Conservation (phyloP, 2,113 vertebrate species). For the Brachyhypopomus occidentalis region DNA sequence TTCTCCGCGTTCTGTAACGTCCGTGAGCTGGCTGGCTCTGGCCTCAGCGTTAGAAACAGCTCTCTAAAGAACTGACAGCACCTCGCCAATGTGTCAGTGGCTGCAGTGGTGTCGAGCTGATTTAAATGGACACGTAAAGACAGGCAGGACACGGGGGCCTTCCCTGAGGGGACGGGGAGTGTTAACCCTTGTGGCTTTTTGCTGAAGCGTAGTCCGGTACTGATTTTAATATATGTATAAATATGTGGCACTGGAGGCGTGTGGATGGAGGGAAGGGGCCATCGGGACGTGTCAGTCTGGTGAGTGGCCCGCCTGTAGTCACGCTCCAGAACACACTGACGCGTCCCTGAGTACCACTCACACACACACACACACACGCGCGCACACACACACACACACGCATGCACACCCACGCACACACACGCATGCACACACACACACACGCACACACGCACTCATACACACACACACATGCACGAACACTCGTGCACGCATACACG, state of each 20-base stretch:
- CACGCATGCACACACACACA: slow-evolving; percentile 27
- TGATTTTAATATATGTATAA: slow-evolving; percentile 63
- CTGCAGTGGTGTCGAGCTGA: background rate
- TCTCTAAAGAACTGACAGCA: background rate
- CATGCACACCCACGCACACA: slow-evolving; percentile 32
- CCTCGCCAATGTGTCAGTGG: background rate
- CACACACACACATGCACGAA: background rate
- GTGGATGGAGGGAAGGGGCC: slow-evolving; percentile 48
- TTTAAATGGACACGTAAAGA: slow-evolving; percentile 33
- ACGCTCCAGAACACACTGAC: slow-evolving; percentile 56
- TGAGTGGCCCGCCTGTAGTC: slow-evolving; percentile 52
- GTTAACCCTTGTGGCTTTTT: slow-evolving; percentile 41
- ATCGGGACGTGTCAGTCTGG: slow-evolving; percentile 50
- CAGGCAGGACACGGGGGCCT: slow-evolving; percentile 39
- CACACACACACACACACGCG: slow-evolving; percentile 19
- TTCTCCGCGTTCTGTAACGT: background rate
- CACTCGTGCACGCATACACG: too few species aligned
- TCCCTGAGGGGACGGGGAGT: slow-evolving; percentile 30
- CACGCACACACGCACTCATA: background rate
- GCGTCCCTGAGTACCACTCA: slow-evolving; percentile 46
- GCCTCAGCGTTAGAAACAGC: background rate
- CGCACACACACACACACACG: slow-evolving; percentile 22
- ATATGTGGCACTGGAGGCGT: slow-evolving; percentile 50
- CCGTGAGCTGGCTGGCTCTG: background rate
- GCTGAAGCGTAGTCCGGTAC: slow-evolving; percentile 31